Conservation (phyloP, 2,888 invertebrate genomes). For the Patella caerulea region DNA sequence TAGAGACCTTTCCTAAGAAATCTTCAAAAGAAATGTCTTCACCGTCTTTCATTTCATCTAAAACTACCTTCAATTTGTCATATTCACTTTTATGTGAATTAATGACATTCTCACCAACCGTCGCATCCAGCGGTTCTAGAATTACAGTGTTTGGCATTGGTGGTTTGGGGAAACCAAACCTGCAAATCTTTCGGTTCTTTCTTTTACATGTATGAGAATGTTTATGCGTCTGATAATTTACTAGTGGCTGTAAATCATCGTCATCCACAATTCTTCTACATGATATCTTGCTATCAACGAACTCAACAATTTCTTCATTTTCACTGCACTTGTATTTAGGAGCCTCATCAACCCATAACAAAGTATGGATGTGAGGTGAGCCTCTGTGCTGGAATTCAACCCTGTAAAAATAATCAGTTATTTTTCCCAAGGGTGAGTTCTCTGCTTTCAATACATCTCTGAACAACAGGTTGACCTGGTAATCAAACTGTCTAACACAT, state of each 20-base stretch:
- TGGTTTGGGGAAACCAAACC: constrained; percentile 13
- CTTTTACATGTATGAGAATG: no score
- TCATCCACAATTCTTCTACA: constrained; percentile 31
- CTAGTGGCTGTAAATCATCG: background rate
- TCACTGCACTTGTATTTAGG: constrained; percentile 31
- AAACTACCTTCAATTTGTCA: background rate
- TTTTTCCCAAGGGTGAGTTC: constrained; percentile 38
- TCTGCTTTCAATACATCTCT: constrained; percentile 20
- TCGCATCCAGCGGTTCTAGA: constrained; percentile 11
- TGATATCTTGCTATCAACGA: constrained; percentile 28
- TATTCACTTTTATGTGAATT: no score
- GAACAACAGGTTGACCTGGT: constrained; percentile 39
- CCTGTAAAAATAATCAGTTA: constrained; percentile 40
- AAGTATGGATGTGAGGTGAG: constrained; percentile 44
- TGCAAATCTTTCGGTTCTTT: background rate
- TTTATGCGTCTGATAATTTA: no score
- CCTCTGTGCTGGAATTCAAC: constrained; percentile 54
- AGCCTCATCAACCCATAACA: constrained; percentile 42
- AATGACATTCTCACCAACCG: no score
- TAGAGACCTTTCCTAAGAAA: background rate
- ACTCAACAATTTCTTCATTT: constrained; percentile 32
- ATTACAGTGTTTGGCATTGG: constrained; percentile 7
- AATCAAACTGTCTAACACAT: constrained; percentile 46
- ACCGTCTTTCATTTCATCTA: no score
- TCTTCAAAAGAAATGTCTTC: background rate